A percentile compares a stretch with the other conserved stretches of the same genome.
Conservation (phyloP, 2,113 vertebrate species). For the Lagenorhynchus albirostris region DNA sequence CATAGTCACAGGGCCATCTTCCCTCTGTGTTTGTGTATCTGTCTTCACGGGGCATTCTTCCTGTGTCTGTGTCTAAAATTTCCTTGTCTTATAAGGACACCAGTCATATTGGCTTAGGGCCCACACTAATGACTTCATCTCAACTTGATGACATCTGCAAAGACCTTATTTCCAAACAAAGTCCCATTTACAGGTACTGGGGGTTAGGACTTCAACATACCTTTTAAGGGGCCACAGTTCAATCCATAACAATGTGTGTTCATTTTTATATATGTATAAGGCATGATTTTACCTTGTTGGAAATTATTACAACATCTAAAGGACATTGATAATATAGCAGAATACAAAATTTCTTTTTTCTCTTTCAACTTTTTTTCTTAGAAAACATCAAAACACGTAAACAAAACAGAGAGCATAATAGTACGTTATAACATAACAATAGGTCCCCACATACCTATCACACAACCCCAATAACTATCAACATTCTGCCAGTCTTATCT, state of each 20-base stretch:
- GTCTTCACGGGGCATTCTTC: neutral
- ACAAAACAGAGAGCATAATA: neutral
- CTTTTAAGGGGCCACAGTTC: neutral
- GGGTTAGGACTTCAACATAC: neutral
- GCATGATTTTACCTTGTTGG: neutral
- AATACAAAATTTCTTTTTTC: neutral
- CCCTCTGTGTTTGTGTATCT: neutral
- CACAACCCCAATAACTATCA: neutral
- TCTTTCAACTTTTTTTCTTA: neutral
- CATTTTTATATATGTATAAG: neutral
- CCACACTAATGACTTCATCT: neutral
- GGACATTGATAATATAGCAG: neutral
- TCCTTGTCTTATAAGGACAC: neutral
- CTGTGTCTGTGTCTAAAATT: neutral
- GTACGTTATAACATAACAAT: neutral
- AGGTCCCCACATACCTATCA: neutral
- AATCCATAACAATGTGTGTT: neutral
- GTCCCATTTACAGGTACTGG: neutral
- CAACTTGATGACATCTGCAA: neutral
- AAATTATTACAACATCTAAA: neutral
- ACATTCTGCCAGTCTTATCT: neutral
- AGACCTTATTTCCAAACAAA: neutral
- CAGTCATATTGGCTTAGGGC: neutral
- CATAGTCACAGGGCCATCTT: neutral
- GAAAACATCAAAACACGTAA: neutral